Conservation (phyloP, 2,113 vertebrate genomes). For the Malaclemys terrapin region DNA sequence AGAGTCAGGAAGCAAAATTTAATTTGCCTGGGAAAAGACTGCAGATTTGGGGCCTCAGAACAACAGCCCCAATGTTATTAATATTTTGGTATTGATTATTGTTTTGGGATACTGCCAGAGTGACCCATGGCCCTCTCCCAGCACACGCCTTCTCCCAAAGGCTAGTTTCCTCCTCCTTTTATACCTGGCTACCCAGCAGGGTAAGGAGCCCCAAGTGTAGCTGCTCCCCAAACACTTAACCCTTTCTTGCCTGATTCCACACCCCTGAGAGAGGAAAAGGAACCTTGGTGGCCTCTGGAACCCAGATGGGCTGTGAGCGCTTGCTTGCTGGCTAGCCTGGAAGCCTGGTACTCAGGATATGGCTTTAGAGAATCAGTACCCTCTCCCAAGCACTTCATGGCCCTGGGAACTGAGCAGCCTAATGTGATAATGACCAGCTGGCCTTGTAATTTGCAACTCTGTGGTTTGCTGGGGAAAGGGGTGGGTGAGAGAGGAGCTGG, state of each 20-base stretch:
- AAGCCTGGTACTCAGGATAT: neutral
- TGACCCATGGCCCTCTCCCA: no score
- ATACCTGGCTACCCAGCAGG: neutral
- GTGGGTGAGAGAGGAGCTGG: constrained; percentile 18
- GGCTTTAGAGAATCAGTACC: neutral
- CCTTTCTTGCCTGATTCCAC: neutral
- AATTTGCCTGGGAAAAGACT: neutral
- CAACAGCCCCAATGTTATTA: neutral
- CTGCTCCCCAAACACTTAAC: neutral
- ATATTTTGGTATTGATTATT: neutral
- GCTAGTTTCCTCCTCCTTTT: neutral
- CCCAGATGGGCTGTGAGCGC: fast-evolving
- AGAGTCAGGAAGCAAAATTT: fast-evolving
- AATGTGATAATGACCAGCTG: constrained; percentile 36
- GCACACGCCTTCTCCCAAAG: neutral
- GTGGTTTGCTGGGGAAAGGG: neutral
- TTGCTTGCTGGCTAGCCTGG: neutral
- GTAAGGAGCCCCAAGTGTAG: neutral
- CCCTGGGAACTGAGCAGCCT: neutral
- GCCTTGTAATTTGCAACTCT: neutral
- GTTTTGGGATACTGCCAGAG: neutral
- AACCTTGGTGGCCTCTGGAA: neutral
- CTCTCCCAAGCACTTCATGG: neutral
- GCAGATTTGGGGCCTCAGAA: neutral
- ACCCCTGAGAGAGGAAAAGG: neutral